Evolutionary conservation across 2,888 invertebrate genomes (phyloP), one percentile per base, ranked within the genome.

Genomic region (Hybos culiciformis): DNA sequence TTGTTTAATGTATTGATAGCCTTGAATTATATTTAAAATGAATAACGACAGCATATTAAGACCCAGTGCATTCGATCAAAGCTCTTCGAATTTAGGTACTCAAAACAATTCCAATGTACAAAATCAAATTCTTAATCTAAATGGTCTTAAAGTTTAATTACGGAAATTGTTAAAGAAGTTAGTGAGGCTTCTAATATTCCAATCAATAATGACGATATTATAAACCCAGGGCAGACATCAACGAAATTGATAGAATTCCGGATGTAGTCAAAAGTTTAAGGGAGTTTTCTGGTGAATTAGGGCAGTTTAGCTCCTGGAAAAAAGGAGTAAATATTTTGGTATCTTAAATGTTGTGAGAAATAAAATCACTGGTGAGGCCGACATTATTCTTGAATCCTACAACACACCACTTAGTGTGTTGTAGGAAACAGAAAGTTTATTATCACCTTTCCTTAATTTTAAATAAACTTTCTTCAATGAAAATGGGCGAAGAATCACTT

Each of bases 211-310:
- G 36, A 36, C 34, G 36, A 41, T 21, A 21, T 14, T 20, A 15
- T 8, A 19, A 31, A 12, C 21, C 17, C 20, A 20, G 31, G 4
- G 15, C 18, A 12, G 26, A 41, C 42, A 12, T 44, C 8, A 18
- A 17, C 24, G 48, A 46, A 4, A 23, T 48, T 14, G 46, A 47
- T 18, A 44, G 37, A 33, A 42, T 46, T n/a, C 46, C 49, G 4
- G 42, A 48, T 20, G 43, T 47, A 3, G 45, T 46, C 8, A 37
- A 39, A 17, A 43, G 37, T 26, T 12, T 46, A 5, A 17, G 46
- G 18, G 41, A 41, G 8, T 46, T 46, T 18, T 36, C 41, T 8
- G 44, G 45, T 15, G 20, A 41, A n/a, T 41, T 44, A 34, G 37
- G 33, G 9, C 44, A 48, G 29, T 44, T 40, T 26, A 41, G 33